Evolutionary conservation across 64 coral and sea anemone species (phyloP).

Genomic region (Platygyra sinensis): DNA sequence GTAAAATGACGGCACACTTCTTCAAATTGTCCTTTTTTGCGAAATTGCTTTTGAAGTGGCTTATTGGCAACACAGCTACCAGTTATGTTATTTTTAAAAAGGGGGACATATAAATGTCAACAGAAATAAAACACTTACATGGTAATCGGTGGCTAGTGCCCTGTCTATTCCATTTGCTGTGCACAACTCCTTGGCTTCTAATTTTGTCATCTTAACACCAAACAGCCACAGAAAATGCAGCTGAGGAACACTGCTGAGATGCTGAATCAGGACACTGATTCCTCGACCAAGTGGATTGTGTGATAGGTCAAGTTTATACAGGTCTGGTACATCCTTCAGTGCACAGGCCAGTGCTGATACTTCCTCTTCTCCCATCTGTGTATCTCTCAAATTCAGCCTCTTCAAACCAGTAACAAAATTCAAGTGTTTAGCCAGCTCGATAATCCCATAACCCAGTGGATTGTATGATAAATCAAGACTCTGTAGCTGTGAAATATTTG

Average conservation of each 20-base stretch:
- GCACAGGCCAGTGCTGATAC: too few species aligned
- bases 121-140: background rate
- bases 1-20: too few species aligned
- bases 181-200: background rate
- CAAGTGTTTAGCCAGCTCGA: background rate
- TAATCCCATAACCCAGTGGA: background rate
- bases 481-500: background rate
- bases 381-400: background rate
- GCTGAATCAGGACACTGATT: background rate
- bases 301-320: background rate
- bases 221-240: background rate
- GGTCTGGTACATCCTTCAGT: background rate
- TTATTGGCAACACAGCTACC: background rate
- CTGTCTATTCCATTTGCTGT: background rate
- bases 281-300: background rate
- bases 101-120: background rate
- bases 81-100: background rate
- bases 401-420: background rate
- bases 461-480: background rate
- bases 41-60: background rate
- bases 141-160: background rate
- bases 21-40: too few species aligned
- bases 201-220: background rate
- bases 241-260: background rate
- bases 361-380: background rate